Base-by-base conservation (phyloP, 2,888 invertebrate genomes). In the Cylindroiulus punctatus region DNA sequence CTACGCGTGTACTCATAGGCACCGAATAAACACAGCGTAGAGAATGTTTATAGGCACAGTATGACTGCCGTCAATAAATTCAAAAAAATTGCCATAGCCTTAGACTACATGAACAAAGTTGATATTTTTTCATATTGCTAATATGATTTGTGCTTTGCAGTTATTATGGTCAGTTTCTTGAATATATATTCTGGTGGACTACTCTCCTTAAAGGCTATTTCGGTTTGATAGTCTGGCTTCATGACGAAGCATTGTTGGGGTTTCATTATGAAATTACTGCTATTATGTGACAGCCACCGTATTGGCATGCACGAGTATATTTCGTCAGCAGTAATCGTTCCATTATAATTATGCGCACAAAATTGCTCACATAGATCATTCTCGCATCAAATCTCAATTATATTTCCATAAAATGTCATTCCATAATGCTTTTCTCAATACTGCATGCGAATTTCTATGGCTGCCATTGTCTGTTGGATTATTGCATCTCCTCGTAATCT, bases 311-410 rank as follows among this genome's bases (percentile, higher is more conserved):
- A 76, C 10, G 76, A 76, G 76, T 30, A 76, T 76, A 76, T 76
- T 76, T 76, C 26, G 30, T 76, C 76, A 76, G 30, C 76, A 30
- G 76, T 76, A 76, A 76, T 76, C 76, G 76, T 76, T 76, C 76
- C 76, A 76, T 76, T 76, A 76, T 76, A 76, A 76, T 76, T 76
- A 76, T 14, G 76, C 76, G 76, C 76, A 76, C 30, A 76, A 26
- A 76, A 76, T 76, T 76, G 76, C 76, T 76, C 30, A 30, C 30
- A 14, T 76, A 76, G 76, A 76, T 76, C 76, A 76, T 76, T 76
- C 30, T 76, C 76, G 76, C 76, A 76, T 76, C 76, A 76, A 76
- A 76, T 76, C 76, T 76, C 76, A 76, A 76, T 76, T 76, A 76
- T 12, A 76, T 76, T 76, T 76, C 76, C 76, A 76, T 76, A 76